Evolutionary conservation across 92 coral and sea anemone genomes (phyloP), one percentile per base, ranked within the genome.

Genomic region (Epizoanthus scotinus): DNA sequence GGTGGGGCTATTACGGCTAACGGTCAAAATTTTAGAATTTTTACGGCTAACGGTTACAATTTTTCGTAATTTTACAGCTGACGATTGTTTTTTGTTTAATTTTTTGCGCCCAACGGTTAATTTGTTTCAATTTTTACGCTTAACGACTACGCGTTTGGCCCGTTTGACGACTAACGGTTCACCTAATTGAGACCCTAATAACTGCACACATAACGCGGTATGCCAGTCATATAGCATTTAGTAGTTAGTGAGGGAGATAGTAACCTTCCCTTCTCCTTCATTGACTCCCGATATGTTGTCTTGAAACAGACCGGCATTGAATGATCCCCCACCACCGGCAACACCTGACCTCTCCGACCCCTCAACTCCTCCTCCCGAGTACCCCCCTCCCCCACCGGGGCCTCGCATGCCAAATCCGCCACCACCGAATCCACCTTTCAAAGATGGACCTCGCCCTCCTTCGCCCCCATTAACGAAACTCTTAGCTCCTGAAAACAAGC

Each of bases 341-440:
- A 53, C 27, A 0, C 87, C 93, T 6, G 25, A 31, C 0, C 68
- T 52, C 14, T 49, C 59, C 36, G 67, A 79, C 19, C 87, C 93
- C 50, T 82, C 73, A 36, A 80, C 69, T 20, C 96, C 93, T 42
- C 96, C 98, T 7, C 98, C 98, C 36, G 90, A 87, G 75, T 89
- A 94, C 17, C 98, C 98, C 65, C 98, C 98, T 27, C 94, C 98
- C 28, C 94, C 94, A 28, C 92, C 90, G 20, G 92, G 83, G 8
- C 7, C 27, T 12, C 42, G 14, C 24, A 27, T 21, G 19, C 70
- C 82, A 55, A 78, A 86, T 0, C 90, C 90, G 1, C 94, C 94
- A 24, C 94, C 91, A 1, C 94, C 91, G 36, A 86, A 86, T 3
- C 90, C 93, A 19, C 88, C 90, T 12, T 49, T 24, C 24, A 82